Evolutionary conservation across 2,888 invertebrate genomes (phyloP), one percentile per base, ranked within the genome.

Genomic region (Trichopria drosophilae): DNA sequence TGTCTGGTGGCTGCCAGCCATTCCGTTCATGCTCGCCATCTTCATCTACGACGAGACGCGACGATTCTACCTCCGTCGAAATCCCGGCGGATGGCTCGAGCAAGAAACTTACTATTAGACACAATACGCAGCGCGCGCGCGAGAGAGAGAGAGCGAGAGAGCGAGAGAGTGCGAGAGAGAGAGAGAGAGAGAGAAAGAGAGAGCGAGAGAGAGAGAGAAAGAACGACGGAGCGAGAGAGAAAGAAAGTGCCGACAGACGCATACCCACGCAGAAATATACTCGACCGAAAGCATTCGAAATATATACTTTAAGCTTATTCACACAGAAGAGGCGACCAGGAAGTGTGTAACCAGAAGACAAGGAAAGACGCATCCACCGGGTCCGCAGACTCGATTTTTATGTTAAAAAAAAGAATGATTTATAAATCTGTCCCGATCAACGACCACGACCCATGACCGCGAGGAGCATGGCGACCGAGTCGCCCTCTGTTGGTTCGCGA

Each of bases 41-140:
- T 97, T 97, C 85, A 88, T 97, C 78, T 98, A 97, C 82, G 98
- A 98, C 80, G 98, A 98, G 83, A 87, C 89, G 77, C 88, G 98
- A 80, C 90, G 96, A 80, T 94, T 92, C 84, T 93, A 96, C 81
- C 84, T 97, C 77, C 89, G 97, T 80, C 90, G 94, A 81, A 92
- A 93, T 80, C 97, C 97, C 62, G 97, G 97, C 75, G 96, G 97
- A 76, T 98, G 95, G 94, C 86, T 98, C 76, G 97, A 98, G 81
- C 89, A 91, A 81, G 97, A 98, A 84, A 98, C 97, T 78, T 98
- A 97, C 83, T 97, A 97, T 83, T 93, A 92, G 71, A 83, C 68
- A 63, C 63, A 59, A 65, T 67, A 65, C 68, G 62, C 62, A 63
- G 40, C 40, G 41, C 41, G 36, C 24, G 44, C 22, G 54, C 52